A percentile compares a stretch with the other conserved stretches of the same genome.
Evolutionary conservation across 1,140 invertebrate species (phyloP).

Genomic region (Conopomorpha cramerella): DNA sequence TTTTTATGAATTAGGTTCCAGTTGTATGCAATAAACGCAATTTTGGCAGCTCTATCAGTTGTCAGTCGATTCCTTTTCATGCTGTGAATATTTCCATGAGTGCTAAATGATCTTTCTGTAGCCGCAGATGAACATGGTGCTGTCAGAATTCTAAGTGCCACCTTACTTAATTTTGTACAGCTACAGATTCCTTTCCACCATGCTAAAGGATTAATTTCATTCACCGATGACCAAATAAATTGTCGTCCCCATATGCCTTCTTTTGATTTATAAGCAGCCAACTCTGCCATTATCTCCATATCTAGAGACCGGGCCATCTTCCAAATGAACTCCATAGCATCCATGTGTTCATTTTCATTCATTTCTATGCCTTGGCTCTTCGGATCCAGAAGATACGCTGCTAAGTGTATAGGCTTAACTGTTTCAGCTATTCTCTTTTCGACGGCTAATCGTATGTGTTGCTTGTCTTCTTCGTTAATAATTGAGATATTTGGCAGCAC

Average conservation of each 20-base stretch:
- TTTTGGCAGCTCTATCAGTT: constrained; percentile 11
- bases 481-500: constrained; percentile 7
- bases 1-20: constrained; percentile 13
- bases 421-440: constrained; percentile 6
- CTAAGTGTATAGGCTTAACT: constrained; percentile 14
- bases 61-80: constrained; percentile 12
- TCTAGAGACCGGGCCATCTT: constrained; percentile 5
- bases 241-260: constrained; percentile 8
- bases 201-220: constrained; percentile 6
- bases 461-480: constrained; percentile 8
- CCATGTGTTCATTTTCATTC: constrained; percentile 10
- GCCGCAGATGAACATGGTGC: constrained; percentile 15
- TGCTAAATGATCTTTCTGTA: constrained; percentile 10
- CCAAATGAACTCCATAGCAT: constrained; percentile 12
- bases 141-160: constrained; percentile 12
- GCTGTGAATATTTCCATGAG: constrained; percentile 8
- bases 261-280: constrained; percentile 12
- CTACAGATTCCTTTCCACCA: constrained; percentile 14
- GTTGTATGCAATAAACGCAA: constrained; percentile 13
- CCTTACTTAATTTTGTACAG: constrained; percentile 8
- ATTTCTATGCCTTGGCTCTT: constrained; percentile 8
- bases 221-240: constrained; percentile 8
- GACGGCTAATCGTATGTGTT: constrained; percentile 6
- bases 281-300: constrained; percentile 8
- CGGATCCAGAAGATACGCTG: constrained; percentile 12